These are phyloP conservation scores for Lucilia sericata DNA, from an alignment of 1,140 invertebrate genomes.

Conservation along the genomic window DNA sequence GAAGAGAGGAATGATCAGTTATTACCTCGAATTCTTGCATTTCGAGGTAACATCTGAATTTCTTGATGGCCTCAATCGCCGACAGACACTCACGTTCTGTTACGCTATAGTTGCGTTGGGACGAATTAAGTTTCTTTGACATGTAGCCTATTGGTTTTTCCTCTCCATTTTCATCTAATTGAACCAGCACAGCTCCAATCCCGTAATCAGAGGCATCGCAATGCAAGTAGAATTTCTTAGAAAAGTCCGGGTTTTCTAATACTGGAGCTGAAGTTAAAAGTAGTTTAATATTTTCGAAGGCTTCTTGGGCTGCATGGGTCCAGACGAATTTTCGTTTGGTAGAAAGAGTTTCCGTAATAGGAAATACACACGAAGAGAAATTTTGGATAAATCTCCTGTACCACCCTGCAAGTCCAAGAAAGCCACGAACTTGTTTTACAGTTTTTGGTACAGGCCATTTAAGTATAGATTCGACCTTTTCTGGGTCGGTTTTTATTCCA, in stretches of 20 bases:
- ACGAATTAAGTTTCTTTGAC: slow-evolving; percentile 33
- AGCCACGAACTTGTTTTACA: slow-evolving; percentile 47
- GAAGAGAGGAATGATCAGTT: slow-evolving; percentile 49
- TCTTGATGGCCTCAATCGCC: slow-evolving; percentile 65
- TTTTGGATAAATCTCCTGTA: slow-evolving; percentile 63
- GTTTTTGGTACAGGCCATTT: slow-evolving; percentile 48
- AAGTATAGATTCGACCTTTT: slow-evolving; percentile 45
- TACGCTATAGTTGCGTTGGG: slow-evolving; percentile 41
- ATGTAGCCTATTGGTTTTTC: slow-evolving; percentile 56
- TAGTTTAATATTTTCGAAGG: slow-evolving; percentile 46
- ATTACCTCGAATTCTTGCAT: slow-evolving; percentile 35
- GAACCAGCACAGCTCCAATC: slow-evolving; percentile 60
- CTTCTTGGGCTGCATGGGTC: slow-evolving; percentile 20
- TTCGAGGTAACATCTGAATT: slow-evolving; percentile 63
- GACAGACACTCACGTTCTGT: slow-evolving; percentile 64
- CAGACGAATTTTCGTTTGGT: slow-evolving; percentile 29
- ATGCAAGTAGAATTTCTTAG: slow-evolving; percentile 44
- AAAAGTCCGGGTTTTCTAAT: slow-evolving; percentile 57
- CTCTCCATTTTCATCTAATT: slow-evolving; percentile 52
- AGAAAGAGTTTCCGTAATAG: slow-evolving; percentile 43
- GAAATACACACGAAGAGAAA: slow-evolving; percentile 50
- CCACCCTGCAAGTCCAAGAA: slow-evolving; percentile 60
- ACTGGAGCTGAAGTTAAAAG: slow-evolving; percentile 19
- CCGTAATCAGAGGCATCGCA: slow-evolving; percentile 63
- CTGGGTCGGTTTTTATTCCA: slow-evolving; percentile 46